Conservation (phyloP, 1,140 invertebrate species). For the Metaphire vulgaris region DNA sequence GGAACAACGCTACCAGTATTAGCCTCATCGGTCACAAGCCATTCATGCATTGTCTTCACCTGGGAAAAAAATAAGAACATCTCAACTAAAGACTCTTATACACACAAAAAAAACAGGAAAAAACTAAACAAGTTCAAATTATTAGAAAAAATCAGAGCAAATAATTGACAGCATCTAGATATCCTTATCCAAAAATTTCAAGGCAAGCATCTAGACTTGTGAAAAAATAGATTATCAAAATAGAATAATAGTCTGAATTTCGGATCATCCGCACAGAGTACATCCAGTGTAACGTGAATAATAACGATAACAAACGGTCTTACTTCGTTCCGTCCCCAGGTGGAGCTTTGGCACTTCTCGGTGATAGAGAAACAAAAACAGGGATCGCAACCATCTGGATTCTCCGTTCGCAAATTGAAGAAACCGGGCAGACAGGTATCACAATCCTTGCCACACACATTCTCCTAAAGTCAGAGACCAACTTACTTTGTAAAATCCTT, state of each 20-base stretch:
- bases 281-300: too few relatives aligned
- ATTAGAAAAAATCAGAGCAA: too few relatives aligned
- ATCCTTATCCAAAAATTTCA: too few relatives aligned
- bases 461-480: slow-evolving; percentile 32
- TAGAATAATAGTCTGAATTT: too few relatives aligned
- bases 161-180: too few relatives aligned
- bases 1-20: slow-evolving; percentile 37
- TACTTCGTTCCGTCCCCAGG: slow-evolving; percentile 61
- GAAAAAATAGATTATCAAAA: too few relatives aligned
- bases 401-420: slow-evolving; percentile 68
- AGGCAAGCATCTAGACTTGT: too few relatives aligned
- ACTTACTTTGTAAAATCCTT: too few relatives aligned
- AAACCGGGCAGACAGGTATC: slow-evolving; percentile 74
- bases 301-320: too few relatives aligned
- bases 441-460: slow-evolving; percentile 64
- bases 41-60: slow-evolving; percentile 35
- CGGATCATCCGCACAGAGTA: too few relatives aligned
- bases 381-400: slow-evolving; percentile 72
- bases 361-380: slow-evolving; percentile 90
- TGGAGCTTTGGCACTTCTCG: slow-evolving; percentile 58
- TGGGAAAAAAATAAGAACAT: slow-evolving; percentile 31
- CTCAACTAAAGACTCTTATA: slow-evolving; percentile 16
- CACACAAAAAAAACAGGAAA: too few relatives aligned
- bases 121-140: too few relatives aligned
- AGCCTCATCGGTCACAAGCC: slow-evolving; percentile 39